phyloP scores from a whole-genome alignment of 2,888 invertebrate genomes.

The Drosophila mercatorum region DNA sequence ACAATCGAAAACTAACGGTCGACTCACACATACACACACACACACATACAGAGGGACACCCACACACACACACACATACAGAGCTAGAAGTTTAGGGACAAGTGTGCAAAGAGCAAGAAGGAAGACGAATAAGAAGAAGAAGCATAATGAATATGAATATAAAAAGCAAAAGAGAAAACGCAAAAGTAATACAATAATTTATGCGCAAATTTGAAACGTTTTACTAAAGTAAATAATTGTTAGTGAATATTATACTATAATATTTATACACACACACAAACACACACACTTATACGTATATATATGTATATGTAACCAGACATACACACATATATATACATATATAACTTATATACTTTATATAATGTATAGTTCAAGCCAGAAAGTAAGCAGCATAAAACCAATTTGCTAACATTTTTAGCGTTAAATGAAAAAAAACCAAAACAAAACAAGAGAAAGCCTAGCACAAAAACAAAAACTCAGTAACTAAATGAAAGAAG shows the following conservation, averaged over 20 bases:
- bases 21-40: conserved; percentile 1
- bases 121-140: not conserved
- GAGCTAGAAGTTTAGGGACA: conserved; percentile 47
- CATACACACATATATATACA: conserved; percentile 11
- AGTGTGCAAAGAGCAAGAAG: conserved; percentile 42
- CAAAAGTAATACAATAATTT: conserved; percentile 71
- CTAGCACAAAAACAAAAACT: conserved; percentile 68
- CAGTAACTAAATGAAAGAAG: conserved; percentile 44
- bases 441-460: conserved; percentile 33
- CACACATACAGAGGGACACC: conserved; percentile 9
- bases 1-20: conserved; percentile 46
- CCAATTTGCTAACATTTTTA: conserved; percentile 66
- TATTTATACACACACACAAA: conserved; percentile 45
- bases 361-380: conserved; percentile 69
- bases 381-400: conserved; percentile 53
- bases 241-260: conserved; percentile 73
- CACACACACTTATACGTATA: conserved; percentile 54
- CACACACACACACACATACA: conserved; percentile 11
- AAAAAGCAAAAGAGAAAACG: conserved; percentile 21
- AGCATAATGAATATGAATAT: not conserved
- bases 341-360: conserved; percentile 62
- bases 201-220: conserved; percentile 77
- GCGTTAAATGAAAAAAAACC: conserved; percentile 37
- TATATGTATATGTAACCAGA: not conserved
- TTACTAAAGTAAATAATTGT: conserved; percentile 79